Percentiles rank a stretch among this genome's conserved stretches.
These are phyloP conservation scores for Tretioscincus oriximinensis DNA, from an alignment of 2,113 vertebrate species.

Conservation along the genomic window DNA sequence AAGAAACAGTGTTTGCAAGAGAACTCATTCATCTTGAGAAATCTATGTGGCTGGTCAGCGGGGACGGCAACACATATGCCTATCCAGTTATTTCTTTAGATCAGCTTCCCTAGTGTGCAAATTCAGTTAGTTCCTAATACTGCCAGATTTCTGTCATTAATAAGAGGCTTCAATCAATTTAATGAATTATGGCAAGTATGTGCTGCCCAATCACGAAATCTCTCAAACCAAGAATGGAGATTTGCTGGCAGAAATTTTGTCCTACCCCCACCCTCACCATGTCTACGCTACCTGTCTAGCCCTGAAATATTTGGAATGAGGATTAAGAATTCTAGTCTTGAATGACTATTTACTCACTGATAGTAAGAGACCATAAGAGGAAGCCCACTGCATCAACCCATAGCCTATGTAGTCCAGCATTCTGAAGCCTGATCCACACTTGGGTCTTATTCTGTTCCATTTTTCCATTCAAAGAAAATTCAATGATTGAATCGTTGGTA, in stretches of 20 bases:
- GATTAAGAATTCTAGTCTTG: not conserved
- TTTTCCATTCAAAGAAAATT: not conserved
- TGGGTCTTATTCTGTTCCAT: too few species aligned
- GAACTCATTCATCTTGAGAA: conserved; percentile 20
- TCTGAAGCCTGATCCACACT: too few species aligned
- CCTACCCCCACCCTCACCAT: too few species aligned
- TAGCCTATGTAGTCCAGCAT: not conserved
- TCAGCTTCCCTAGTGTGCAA: conserved; percentile 24
- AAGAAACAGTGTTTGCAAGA: conserved; percentile 7
- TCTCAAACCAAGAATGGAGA: not conserved
- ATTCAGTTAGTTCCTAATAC: conserved; percentile 1
- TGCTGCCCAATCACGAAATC: not conserved
- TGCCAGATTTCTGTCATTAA: conserved; percentile 42
- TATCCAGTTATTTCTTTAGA: conserved; percentile 29
- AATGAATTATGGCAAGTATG: conserved; percentile 28
- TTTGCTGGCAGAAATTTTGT: not conserved
- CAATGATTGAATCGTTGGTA: not conserved
- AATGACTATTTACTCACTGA: not conserved
- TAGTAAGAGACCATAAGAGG: not conserved
- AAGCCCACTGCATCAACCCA: not conserved
- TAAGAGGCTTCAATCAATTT: conserved; percentile 40
- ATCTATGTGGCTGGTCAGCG: conserved; percentile 40
- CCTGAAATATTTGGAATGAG: not conserved
- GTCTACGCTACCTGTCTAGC: not conserved
- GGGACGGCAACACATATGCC: not conserved